Conservation (phyloP, 2,888 invertebrate genomes). For the Archips xylosteana region DNA sequence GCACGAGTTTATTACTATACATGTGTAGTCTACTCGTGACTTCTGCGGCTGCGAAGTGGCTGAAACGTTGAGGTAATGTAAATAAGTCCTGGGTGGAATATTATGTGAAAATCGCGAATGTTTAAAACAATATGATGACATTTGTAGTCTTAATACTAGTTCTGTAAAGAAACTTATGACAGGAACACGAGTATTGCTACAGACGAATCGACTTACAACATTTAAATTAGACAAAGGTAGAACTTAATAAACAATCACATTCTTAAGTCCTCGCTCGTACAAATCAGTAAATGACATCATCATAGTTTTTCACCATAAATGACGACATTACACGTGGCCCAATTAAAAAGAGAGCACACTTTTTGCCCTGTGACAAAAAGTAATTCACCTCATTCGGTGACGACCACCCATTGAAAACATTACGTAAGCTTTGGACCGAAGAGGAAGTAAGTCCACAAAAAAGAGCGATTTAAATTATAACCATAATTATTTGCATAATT, state of each 20-base stretch:
- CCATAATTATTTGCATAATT: conserved; percentile 13
- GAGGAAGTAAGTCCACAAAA: conserved; percentile 36
- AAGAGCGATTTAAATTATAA: conserved; percentile 21
- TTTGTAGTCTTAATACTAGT: too few relatives aligned
- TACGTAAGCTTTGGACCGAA: conserved; percentile 30
- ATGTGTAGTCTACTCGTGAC: too few relatives aligned
- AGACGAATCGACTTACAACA: not conserved
- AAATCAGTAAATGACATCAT: conserved; percentile 36
- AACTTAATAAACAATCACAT: not conserved
- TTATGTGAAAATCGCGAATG: too few relatives aligned
- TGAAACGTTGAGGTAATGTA: too few relatives aligned
- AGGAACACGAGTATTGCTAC: not conserved
- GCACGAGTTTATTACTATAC: too few relatives aligned
- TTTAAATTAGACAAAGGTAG: not conserved
- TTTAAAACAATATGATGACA: too few relatives aligned
- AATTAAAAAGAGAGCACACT: conserved; percentile 42
- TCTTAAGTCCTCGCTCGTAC: conserved; percentile 7
- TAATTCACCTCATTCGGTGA: conserved; percentile 23
- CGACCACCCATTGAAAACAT: conserved; percentile 38
- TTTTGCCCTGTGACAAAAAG: conserved; percentile 38
- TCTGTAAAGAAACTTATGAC: not conserved
- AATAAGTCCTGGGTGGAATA: too few relatives aligned
- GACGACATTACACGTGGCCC: conserved; percentile 33
- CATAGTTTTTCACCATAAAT: conserved; percentile 36
- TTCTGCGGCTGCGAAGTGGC: too few relatives aligned